Evolutionary conservation across 2,797 vertebrate species (phyloP), one percentile per base, ranked within the genome.

Genomic region (Oreochromis mossambicus): DNA sequence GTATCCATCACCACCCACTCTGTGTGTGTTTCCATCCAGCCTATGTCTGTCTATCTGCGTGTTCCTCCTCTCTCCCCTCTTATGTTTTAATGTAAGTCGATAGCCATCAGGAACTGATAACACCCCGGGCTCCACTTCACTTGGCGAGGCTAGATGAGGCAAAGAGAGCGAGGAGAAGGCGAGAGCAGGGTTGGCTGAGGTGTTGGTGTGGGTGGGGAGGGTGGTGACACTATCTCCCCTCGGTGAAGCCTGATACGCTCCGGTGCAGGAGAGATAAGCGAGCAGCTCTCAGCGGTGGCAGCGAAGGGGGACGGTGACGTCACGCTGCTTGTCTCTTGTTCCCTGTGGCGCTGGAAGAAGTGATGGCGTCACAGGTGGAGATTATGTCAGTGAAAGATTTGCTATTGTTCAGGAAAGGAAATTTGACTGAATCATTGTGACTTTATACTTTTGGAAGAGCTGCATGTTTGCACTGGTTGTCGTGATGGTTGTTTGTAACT

Each of bases 1-100:
- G 91, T 78, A 93, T 94, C 93, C 89, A 93, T 93, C 94, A 90
- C 89, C 90, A 90, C 92, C 91, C 90, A 91, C 93, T 92, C 90
- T 91, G 92, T 93, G 92, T 90, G 91, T 88, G 87, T 91, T 87
- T 86, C 84, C 81, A n/a, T 82, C 89, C 89, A 87, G 80, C 83
- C 36, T 82, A 89, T 81, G 86, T 87, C 88, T 87, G 83, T 88
- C 89, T 86, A 24, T 85, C 89, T 26, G 56, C 77, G 78, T 38
- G 66, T 76, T 83, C 82, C 88, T 83, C 87, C 70, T 76, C 88
- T 41, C 86, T 63, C 76, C 46, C 85, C 91, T 88, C 90, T 92
- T 90, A 90, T 94, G 92, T 94, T 94, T 92, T 94, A 95, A 95
- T 94, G 92, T 88, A 92, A 93, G 92, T 92, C 88, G 93, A 95